Conservation (phyloP, 2,888 invertebrate genomes). For the Amblyjoppa proteus region DNA sequence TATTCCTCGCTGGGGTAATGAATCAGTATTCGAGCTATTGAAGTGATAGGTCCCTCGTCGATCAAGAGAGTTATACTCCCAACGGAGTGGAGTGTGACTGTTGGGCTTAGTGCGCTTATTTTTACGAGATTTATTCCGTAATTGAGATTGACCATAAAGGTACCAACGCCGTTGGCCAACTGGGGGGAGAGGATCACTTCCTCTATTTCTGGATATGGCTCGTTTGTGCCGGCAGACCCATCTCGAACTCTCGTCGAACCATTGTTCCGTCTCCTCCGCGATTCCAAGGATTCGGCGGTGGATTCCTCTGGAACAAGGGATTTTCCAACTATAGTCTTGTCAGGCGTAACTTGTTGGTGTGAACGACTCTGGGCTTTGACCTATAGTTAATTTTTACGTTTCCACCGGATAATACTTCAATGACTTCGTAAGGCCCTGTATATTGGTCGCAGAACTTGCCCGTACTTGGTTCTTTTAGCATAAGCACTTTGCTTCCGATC, state of each 20-base stretch:
- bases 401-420: no score
- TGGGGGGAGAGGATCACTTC: neutral
- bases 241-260: no score
- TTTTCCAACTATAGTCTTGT: no score
- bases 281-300: no score
- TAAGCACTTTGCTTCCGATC: conserved; percentile 43
- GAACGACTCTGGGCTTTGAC: neutral
- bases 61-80: no score
- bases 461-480: conserved; percentile 47
- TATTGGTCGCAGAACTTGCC: conserved; percentile 62
- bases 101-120: no score
- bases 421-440: conserved; percentile 54
- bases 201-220: neutral
- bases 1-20: no score
- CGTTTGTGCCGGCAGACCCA: no score
- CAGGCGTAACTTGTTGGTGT: neutral
- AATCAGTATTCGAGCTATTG: no score
- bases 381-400: conserved; percentile 41
- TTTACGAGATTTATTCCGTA: neutral
- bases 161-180: neutral
- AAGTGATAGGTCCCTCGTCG: no score
- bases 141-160: neutral
- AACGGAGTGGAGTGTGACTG: neutral
- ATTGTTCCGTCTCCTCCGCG: no score
- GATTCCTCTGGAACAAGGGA: no score